These are phyloP conservation scores for Acanthiza pusilla DNA, from an alignment of 2,797 vertebrate species.

Conservation along the genomic window DNA sequence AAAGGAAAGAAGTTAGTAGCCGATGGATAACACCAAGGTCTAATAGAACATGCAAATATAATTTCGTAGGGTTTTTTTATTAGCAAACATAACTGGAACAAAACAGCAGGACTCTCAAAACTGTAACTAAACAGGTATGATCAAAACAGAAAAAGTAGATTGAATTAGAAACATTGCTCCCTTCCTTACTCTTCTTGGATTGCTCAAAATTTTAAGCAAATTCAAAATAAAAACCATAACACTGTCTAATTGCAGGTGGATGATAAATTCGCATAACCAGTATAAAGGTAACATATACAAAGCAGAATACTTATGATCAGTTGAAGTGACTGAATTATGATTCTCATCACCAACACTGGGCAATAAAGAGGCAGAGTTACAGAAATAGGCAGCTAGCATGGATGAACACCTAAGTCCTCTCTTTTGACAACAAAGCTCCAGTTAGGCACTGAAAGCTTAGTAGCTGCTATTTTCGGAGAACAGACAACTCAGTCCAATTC, in stretches of 20 bases:
- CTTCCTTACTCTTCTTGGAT: neutral
- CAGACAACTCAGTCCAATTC: neutral
- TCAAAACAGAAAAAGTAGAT: neutral
- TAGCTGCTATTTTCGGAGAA: neutral
- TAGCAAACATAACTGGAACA: neutral
- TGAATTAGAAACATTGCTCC: neutral
- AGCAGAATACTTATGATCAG: neutral
- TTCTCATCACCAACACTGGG: neutral
- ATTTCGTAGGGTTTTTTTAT: neutral
- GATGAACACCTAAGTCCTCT: neutral
- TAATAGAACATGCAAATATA: neutral
- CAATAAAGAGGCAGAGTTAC: neutral
- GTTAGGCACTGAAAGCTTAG: neutral
- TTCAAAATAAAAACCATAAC: neutral
- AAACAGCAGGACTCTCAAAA: neutral
- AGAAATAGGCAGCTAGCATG: neutral
- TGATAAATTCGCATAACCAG: neutral
- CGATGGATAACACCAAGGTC: neutral
- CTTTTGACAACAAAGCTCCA: neutral
- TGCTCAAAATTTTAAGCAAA: neutral
- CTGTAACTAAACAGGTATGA: neutral
- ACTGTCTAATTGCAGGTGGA: neutral
- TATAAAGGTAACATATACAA: rapidly evolving
- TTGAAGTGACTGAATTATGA: neutral
- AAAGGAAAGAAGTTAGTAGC: neutral